Percentiles rank a stretch among this genome's conserved stretches.
These are phyloP conservation scores for Sandelia bainsii DNA, from an alignment of 2,797 vertebrate genomes.

Conservation along the genomic window DNA sequence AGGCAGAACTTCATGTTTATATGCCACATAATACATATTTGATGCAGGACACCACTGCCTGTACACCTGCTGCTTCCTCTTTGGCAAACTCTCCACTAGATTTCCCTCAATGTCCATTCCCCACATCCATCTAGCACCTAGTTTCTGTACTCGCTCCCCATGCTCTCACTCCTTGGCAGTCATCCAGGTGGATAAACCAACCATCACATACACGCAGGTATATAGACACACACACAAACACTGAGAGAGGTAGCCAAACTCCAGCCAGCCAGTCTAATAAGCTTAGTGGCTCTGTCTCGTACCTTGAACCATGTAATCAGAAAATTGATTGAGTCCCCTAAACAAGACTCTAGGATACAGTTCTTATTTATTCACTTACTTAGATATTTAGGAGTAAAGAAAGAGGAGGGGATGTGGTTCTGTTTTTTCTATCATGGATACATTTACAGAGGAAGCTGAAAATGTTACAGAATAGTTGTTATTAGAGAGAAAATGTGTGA, in stretches of 20 bases:
- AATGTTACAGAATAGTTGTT: not conserved
- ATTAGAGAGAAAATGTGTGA: too few relatives aligned
- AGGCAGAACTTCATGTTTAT: not conserved
- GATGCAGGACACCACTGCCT: too few relatives aligned
- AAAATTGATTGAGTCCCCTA: conserved; percentile 59
- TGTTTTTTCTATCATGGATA: conserved; percentile 2
- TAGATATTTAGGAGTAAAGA: conserved; percentile 21
- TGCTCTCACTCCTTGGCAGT: conserved; percentile 9
- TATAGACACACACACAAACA: conserved; percentile 25
- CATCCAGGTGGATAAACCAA: conserved; percentile 31
- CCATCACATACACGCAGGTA: conserved; percentile 11
- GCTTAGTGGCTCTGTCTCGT: conserved; percentile 56
- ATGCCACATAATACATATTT: too few relatives aligned
- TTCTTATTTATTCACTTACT: conserved; percentile 41
- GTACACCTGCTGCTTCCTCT: not conserved
- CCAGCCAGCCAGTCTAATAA: conserved; percentile 55
- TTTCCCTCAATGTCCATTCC: conserved; percentile 2
- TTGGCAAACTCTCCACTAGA: conserved; percentile 11
- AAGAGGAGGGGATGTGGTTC: not conserved
- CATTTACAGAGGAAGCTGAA: not conserved
- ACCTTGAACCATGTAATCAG: conserved; percentile 65
- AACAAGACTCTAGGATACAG: conserved; percentile 37
- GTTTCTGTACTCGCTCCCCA: not conserved
- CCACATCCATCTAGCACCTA: not conserved
- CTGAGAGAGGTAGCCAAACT: conserved; percentile 19